Evolutionary conservation across 2,113 vertebrate genomes (phyloP).

Genomic region (Anguilla japonica): DNA sequence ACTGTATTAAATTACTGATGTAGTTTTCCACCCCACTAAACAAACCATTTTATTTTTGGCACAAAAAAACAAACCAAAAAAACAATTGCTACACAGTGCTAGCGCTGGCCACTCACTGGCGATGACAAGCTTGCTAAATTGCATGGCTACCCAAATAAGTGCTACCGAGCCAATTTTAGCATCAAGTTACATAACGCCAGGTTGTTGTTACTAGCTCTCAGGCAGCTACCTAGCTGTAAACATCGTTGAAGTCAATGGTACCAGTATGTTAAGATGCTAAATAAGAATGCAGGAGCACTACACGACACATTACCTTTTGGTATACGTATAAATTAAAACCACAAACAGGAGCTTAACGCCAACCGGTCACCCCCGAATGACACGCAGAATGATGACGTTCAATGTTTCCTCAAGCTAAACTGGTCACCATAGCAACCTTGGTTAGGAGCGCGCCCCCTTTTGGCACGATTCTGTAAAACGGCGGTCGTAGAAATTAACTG

Average conservation of each 20-base stretch:
- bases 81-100: no score
- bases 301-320: background rate
- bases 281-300: background rate
- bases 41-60: no score
- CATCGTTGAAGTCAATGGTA: background rate
- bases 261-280: background rate
- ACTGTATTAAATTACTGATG: no score
- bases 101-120: no score
- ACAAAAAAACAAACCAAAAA: no score
- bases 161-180: no score
- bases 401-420: conserved; percentile 41
- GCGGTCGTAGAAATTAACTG: background rate
- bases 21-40: no score
- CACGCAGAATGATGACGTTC: conserved; percentile 55
- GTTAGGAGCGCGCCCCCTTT: background rate
- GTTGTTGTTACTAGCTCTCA: background rate
- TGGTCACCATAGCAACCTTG: conserved; percentile 60
- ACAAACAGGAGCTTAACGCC: background rate
- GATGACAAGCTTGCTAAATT: background rate
- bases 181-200: background rate
- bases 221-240: background rate
- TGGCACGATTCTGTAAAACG: background rate
- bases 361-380: conserved; percentile 31
- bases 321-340: background rate
- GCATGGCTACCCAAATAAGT: background rate